Conservation (phyloP, 2,888 invertebrate genomes). For the Heliconius ismenius region DNA sequence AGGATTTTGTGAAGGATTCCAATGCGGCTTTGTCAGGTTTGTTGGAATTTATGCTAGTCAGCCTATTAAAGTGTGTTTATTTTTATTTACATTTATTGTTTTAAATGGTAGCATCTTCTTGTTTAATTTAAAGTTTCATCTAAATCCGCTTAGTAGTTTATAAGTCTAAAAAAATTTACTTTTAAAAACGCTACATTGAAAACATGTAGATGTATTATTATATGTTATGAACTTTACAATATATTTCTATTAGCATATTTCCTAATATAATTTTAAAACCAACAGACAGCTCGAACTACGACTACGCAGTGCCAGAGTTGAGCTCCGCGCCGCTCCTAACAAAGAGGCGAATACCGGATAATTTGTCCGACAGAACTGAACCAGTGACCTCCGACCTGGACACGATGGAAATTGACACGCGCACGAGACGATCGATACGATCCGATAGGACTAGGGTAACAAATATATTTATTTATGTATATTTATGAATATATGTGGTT, state of each 20-base stretch:
- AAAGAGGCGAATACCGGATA: constrained; percentile 58
- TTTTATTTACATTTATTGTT: no score
- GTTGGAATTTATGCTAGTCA: background rate
- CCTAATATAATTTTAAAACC: background rate
- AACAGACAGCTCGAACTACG: constrained; percentile 85
- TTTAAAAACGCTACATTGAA: no score
- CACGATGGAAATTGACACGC: constrained; percentile 50
- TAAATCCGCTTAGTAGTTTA: no score
- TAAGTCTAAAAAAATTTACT: no score
- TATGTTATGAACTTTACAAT: no score
- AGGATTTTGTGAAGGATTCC: constrained; percentile 83
- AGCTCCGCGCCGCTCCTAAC: constrained; percentile 86
- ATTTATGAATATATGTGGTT: background rate
- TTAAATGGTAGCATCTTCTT: no score
- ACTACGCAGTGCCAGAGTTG: constrained; percentile 90
- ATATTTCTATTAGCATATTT: background rate
- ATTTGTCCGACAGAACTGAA: constrained; percentile 60
- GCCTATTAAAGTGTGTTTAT: no score
- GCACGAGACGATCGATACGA: constrained; percentile 54
- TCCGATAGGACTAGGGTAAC: constrained; percentile 62
- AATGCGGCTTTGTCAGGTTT: constrained; percentile 71
- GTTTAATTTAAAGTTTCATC: no score
- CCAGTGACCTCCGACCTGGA: constrained; percentile 54
- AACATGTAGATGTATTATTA: no score
- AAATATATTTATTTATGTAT: background rate